phyloP scores from a whole-genome alignment of 2,797 vertebrate genomes.

The Pangasius krempfi region DNA sequence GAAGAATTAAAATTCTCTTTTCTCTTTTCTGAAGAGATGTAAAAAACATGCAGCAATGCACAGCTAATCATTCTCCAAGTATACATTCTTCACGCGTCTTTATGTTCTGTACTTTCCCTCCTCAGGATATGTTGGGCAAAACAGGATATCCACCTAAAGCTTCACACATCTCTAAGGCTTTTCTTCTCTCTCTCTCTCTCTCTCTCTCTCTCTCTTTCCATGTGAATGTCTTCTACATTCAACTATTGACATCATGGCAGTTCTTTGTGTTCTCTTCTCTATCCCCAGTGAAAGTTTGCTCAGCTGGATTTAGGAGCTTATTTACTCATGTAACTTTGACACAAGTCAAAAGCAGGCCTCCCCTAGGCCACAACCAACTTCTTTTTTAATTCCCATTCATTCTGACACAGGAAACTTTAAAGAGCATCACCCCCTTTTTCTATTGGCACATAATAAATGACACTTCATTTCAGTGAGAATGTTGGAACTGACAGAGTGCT shows the following conservation, averaged over 20 bases:
- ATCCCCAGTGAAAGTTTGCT: slow-evolving; percentile 47
- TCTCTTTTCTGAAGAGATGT: background rate
- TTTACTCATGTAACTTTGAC: slow-evolving; percentile 44
- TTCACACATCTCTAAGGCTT: slow-evolving; percentile 16
- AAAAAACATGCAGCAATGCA: background rate
- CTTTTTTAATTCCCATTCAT: slow-evolving; percentile 37
- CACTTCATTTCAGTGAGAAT: slow-evolving; percentile 62
- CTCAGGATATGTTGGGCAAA: slow-evolving; percentile 29
- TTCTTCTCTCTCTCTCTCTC: background rate
- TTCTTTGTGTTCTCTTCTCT: slow-evolving; percentile 29
- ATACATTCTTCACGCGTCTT: background rate
- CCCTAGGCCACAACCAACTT: slow-evolving; percentile 31
- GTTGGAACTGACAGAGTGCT: slow-evolving; percentile 57
- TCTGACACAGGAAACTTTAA: slow-evolving; percentile 48
- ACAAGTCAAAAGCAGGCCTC: slow-evolving; percentile 48
- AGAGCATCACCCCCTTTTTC: slow-evolving; percentile 9
- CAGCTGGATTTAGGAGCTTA: slow-evolving; percentile 54
- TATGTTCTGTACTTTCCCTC: slow-evolving; percentile 9
- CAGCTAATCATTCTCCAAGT: background rate
- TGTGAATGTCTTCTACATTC: slow-evolving; percentile 49
- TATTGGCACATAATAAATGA: slow-evolving; percentile 31
- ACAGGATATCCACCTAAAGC: slow-evolving; percentile 23
- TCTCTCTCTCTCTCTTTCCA: background rate
- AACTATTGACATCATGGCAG: slow-evolving; percentile 51
- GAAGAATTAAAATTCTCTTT: background rate